Base-by-base conservation (phyloP, 2,888 invertebrate genomes). In the Xestia rhomboidea region DNA sequence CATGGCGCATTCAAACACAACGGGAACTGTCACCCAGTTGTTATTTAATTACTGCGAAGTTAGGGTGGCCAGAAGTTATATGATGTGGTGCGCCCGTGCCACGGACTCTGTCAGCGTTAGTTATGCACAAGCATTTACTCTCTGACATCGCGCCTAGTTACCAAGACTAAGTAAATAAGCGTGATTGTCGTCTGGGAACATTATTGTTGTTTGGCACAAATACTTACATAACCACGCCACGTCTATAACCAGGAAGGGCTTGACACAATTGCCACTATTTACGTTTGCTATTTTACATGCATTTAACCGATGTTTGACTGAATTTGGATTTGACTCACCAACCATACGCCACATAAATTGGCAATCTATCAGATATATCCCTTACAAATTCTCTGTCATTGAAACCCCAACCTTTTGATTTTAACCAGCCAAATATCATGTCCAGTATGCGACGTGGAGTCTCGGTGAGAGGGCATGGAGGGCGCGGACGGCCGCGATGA, bases 391-490 rank as follows among this genome's bases (percentile, higher is more conserved):
- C 38, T 38, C 38, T 54, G 11, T 46, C 46, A 64, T 79, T 64
- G 46, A 78, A 70, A 79, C 34, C 10, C 51, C 8, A 34, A 62
- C 41, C 44, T 71, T 69, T 69, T 15, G 62, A 69, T 63, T 73
- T 64, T 71, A 84, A 73, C 46, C 57, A 77, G 46, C 57, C 30
- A n/a, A 44, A 69, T 74, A 71, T 62, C 87, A 76, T 86, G 71
- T 79, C 27, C 86, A 95, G 95, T 92, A 92, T 93, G 91, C 88
- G 92, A 85, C 81, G 92, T 91, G 90, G 92, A 92, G 91, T 92
- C 92, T 79, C 95, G 96, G 96, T 96, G 96, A 96, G 94, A 90
- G 91, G 94, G 91, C 83, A 96, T 96, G 96, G 95, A 94, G 95
- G 96, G 95, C 96, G 96, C 95, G 96, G 96, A 95, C 91, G 94